Percentiles rank a stretch among this genome's conserved stretches.
Conservation (phyloP, 2,797 vertebrate genomes). For the Columba guinea region DNA sequence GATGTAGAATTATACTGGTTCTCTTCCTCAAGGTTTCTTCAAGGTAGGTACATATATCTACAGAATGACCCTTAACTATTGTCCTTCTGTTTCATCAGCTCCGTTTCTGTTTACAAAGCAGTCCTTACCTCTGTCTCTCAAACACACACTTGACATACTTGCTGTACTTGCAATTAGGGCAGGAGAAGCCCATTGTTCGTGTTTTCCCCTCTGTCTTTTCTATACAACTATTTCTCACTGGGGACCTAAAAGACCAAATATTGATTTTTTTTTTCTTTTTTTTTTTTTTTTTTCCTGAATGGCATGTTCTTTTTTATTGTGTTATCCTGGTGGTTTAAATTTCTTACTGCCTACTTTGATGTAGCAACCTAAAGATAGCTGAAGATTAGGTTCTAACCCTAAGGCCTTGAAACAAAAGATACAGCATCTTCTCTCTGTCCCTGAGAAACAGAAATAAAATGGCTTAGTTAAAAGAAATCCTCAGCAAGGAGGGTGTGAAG, state of each 20-base stretch:
- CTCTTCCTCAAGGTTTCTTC: not conserved
- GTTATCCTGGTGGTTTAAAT: slow-evolving; percentile 61
- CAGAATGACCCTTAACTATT: slow-evolving; percentile 33
- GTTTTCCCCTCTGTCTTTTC: slow-evolving; percentile 46
- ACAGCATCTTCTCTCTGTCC: not conserved
- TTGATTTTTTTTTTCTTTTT: slow-evolving; percentile 35
- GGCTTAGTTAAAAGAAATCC: slow-evolving; percentile 42
- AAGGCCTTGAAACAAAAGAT: slow-evolving; percentile 52
- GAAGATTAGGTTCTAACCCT: slow-evolving; percentile 60
- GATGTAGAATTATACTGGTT: not conserved
- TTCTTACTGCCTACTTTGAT: slow-evolving; percentile 53
- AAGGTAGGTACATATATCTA: slow-evolving; percentile 26
- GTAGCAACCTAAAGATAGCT: slow-evolving; percentile 45
- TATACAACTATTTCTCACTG: slow-evolving; percentile 31
- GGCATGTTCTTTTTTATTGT: slow-evolving; percentile 59
- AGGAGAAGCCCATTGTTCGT: slow-evolving; percentile 40
- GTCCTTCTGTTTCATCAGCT: slow-evolving; percentile 43
- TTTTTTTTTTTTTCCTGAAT: not conserved
- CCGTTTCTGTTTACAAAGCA: slow-evolving; percentile 24
- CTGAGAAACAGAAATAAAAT: slow-evolving; percentile 50
- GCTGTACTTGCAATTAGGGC: slow-evolving; percentile 61
- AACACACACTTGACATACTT: slow-evolving; percentile 54
- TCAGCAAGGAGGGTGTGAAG: slow-evolving; percentile 30
- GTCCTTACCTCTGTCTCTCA: slow-evolving; percentile 6
- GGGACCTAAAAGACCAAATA: slow-evolving; percentile 65